These are phyloP conservation scores for Rhodeus uyekii DNA, from an alignment of 2,797 vertebrate species.

Conservation along the genomic window DNA sequence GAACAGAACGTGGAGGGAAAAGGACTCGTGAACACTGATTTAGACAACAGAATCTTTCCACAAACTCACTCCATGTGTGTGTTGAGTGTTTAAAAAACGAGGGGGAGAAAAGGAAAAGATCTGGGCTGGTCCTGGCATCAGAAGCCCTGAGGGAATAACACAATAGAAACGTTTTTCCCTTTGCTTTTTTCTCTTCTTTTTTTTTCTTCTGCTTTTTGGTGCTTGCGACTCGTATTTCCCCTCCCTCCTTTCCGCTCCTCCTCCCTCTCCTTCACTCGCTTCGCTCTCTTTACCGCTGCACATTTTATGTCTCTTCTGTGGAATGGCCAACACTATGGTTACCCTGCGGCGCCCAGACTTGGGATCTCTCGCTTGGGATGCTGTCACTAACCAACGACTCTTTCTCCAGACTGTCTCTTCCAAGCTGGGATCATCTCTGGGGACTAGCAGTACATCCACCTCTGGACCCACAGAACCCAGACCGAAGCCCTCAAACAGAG, in stretches of 20 bases:
- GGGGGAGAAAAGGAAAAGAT: constrained; percentile 51
- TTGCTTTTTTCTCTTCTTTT: constrained; percentile 29
- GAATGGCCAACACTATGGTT: constrained; percentile 76
- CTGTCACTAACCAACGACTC: constrained; percentile 69
- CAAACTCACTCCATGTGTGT: constrained; percentile 70
- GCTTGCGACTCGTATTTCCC: constrained; percentile 35
- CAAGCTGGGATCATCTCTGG: constrained; percentile 56
- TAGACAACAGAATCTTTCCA: constrained; percentile 51
- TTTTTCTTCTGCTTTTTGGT: constrained; percentile 41
- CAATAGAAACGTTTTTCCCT: constrained; percentile 64
- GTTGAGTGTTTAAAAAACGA: constrained; percentile 61
- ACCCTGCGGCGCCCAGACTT: constrained; percentile 69
- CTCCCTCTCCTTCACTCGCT: constrained; percentile 57
- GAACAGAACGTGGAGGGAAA: constrained; percentile 7
- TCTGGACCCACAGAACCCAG: constrained; percentile 54
- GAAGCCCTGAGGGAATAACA: constrained; percentile 64
- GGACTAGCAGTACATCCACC: constrained; percentile 48
- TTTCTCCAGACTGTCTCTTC: constrained; percentile 75
- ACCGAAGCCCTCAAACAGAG: constrained; percentile 39
- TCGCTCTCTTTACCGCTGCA: constrained; percentile 48
- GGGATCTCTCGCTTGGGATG: constrained; percentile 67
- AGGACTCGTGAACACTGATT: constrained; percentile 26
- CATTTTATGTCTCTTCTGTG: constrained; percentile 48
- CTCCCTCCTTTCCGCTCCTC: constrained; percentile 56
- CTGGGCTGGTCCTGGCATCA: constrained; percentile 50